Evolutionary conservation across 1,140 invertebrate species (phyloP), one percentile per base, ranked within the genome.

Genomic region (Phocides pigmalion): DNA sequence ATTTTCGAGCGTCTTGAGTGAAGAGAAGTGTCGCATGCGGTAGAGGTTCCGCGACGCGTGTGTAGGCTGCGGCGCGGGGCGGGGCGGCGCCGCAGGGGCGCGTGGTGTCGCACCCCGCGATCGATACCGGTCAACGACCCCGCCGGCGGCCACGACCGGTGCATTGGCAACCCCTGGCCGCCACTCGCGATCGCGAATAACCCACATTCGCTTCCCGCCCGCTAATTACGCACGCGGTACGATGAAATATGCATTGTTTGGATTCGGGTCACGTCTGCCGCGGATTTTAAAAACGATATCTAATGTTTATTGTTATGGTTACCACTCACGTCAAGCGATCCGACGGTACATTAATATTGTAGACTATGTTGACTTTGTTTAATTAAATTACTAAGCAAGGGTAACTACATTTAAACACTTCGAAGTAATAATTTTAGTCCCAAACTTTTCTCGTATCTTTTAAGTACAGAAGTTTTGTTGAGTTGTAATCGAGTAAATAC

Each of bases 121-220:
- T 90, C 87, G 87, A 89, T 89, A 88, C 61, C 81, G 85, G 85
- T 80, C 87, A 79, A 80, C 79, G 87, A 90, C 84, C 87, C 76
- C 70, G 74, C 61, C 62, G 68, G 65, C 70, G 72, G 75, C 68
- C 80, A 74, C 78, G 76, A 64, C 75, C 83, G 83, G 79, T 86
- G 82, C 87, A 87, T 76, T 81, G 82, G 70, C 81, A 82, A 69
- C 66, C 71, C 70, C 79, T 59, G 65, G 51, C 51, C 41, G 53
- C 51, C 51, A 50, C 54, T 37, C 67, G 67, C 56, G 62, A 41
- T 64, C 73, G 76, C 81, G 68, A 74, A 78, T 89, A 89, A 88
- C 87, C 87, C 81, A 90, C 84, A 88, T 88, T 84, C 74, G 54
- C 59, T 41, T 35, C 25, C 15, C 58, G 54, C 56, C 59, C 67